phyloP scores from a whole-genome alignment of 1,140 invertebrate genomes.

The Piezodorus guildinii region DNA sequence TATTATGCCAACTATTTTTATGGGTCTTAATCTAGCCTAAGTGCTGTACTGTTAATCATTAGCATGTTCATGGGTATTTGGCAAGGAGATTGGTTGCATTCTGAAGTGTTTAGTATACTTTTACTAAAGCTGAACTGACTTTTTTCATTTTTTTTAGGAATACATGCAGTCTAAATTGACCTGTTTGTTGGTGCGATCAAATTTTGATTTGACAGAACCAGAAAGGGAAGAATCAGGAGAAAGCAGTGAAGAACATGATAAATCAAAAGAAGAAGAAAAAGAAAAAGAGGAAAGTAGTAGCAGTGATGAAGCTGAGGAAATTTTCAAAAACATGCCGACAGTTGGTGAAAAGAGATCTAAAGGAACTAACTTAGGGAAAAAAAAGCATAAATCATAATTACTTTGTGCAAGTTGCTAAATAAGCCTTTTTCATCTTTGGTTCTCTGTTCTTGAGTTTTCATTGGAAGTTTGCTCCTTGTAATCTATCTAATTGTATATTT shows the following conservation, averaged over 20 bases:
- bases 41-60: no score
- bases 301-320: constrained; percentile 22
- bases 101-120: no score
- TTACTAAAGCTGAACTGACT: no score
- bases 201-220: constrained; percentile 17
- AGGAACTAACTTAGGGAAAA: neutral
- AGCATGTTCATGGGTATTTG: no score
- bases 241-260: constrained; percentile 10
- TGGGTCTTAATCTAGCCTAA: no score
- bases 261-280: constrained; percentile 17
- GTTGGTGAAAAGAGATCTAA: constrained; percentile 20
- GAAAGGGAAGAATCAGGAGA: constrained; percentile 10
- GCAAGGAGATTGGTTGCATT: no score
- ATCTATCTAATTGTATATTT: constrained; percentile 26
- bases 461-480: constrained; percentile 1
- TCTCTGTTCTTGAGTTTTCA: no score
- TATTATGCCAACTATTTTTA: no score
- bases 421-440: no score
- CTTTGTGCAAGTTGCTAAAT: no score
- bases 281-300: constrained; percentile 13
- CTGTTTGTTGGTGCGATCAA: constrained; percentile 21
- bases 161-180: constrained; percentile 29
- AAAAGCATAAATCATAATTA: constrained; percentile 18
- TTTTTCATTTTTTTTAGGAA: constrained; percentile 24
- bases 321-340: constrained; percentile 24